Base-by-base conservation (phyloP, 2,797 vertebrate species). In the Threskiornis aethiopicus region DNA sequence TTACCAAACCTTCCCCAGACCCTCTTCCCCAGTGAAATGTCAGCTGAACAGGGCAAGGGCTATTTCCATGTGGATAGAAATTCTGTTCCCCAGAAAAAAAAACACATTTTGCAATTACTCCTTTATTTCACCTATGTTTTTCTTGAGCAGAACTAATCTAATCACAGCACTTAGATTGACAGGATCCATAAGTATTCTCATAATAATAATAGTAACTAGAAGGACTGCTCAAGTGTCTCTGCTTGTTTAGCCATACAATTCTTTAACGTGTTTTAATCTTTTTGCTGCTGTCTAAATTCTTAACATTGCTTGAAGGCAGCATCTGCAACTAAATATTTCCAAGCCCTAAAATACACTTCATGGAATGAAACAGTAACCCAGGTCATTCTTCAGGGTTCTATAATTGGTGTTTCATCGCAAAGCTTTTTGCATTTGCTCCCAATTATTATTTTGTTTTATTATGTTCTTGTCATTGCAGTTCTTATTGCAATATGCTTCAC, bases 361-460 rank as follows among this genome's bases (percentile, higher is more conserved):
- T 41, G 31, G 52, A 72, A 69, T 61, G 35, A 82, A 85, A 70
- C 25, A 84, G 72, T 83, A 83, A 89, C 61, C 93, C 87, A 70
- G 62, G 64, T 79, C 35, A 64, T 78, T 90, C 44, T 82, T 75
- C 57, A 66, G 51, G 54, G 31, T 19, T 70, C 7, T 73, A 17
- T 78, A 93, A 67, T 55, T 51, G 5, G 46, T 86, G 52, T 87
- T 94, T 87, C 64, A 77, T 93, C 84, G 78, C 54, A 91, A 86
- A 91, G 46, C 59, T 83, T 89, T 95, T 93, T 66, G 29, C 92
- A 76, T 95, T 96, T 92, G 42, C 66, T 94, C 66, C 22, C 47
- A 52, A n/a, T 84, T 84, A 39, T 83, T 77, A 80, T 79, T 87
- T 95, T 76, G 39, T 42, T 90, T 93, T 86, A 91, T 89, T 96